A percentile compares a stretch with the other conserved stretches of the same genome.
Conservation (phyloP, 2,113 vertebrate genomes). For the Stomatorhinus ivindoensis region DNA sequence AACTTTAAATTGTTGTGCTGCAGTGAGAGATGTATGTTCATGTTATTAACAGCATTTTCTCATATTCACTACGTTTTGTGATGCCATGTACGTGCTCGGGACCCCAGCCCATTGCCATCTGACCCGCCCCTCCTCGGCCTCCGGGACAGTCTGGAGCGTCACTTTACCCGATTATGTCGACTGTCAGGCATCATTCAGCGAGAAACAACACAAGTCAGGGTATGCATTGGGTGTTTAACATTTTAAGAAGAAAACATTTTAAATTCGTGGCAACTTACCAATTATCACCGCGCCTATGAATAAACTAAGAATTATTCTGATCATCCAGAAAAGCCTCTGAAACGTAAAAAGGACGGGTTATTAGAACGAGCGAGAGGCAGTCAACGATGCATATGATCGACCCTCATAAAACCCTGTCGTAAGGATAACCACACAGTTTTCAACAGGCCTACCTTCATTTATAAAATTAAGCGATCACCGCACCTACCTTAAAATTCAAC, state of each 20-base stretch:
- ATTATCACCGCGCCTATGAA: constrained; percentile 77
- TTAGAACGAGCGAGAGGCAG: neutral
- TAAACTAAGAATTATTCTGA: constrained; percentile 76
- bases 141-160: neutral
- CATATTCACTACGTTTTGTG: neutral
- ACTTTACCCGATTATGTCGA: neutral
- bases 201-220: neutral
- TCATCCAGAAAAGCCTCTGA: constrained; percentile 81
- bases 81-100: neutral
- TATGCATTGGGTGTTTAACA: neutral
- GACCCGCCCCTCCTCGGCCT: neutral
- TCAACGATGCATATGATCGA: neutral
- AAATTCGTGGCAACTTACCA: constrained; percentile 58
- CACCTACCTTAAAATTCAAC: neutral
- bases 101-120: neutral
- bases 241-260: neutral
- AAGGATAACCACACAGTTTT: neutral
- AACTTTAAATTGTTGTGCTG: neutral
- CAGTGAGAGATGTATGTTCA: neutral
- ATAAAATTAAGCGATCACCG: neutral
- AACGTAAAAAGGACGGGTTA: constrained; percentile 16
- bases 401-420: neutral
- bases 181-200: neutral
- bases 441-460: neutral
- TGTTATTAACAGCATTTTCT: neutral